Conservation (phyloP, 2,113 vertebrate genomes). For the Ahaetulla prasina region DNA sequence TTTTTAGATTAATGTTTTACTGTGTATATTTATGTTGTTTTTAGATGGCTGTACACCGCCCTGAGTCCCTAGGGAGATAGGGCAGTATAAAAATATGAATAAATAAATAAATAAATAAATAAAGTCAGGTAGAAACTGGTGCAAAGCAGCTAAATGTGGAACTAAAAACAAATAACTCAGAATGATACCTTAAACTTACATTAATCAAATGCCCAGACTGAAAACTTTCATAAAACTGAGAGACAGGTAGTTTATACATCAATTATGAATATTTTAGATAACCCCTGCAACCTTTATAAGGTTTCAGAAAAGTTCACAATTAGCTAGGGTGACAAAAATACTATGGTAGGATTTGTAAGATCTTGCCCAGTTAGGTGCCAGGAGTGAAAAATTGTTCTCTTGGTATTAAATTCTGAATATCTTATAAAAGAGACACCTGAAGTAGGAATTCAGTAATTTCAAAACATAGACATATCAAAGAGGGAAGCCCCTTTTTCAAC, state of each 20-base stretch:
- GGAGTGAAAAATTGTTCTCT: not conserved
- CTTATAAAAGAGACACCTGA: not conserved
- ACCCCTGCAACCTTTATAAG: not conserved
- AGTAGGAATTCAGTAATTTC: not conserved
- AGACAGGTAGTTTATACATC: conserved; percentile 28
- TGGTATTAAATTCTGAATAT: not conserved
- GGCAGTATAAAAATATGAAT: too few species aligned
- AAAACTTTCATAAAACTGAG: conserved; percentile 28
- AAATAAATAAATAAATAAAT: too few species aligned
- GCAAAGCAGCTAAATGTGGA: conserved; percentile 53
- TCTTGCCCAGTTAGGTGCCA: not conserved
- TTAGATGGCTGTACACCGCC: too few species aligned
- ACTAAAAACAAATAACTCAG: conserved; percentile 43
- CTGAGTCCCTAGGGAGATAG: too few species aligned
- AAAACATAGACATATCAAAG: not conserved
- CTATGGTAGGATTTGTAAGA: not conserved
- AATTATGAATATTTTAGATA: not conserved
- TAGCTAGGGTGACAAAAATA: not conserved
- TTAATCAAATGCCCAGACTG: conserved; percentile 42
- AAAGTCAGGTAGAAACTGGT: conserved; percentile 49
- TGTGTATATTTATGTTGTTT: too few species aligned
- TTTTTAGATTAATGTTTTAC: too few species aligned
- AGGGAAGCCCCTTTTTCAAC: not conserved
- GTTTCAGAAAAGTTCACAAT: not conserved
- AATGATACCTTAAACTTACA: conserved; percentile 39